phyloP scores from a whole-genome alignment of 2,888 invertebrate species.

The Apamea sordens region DNA sequence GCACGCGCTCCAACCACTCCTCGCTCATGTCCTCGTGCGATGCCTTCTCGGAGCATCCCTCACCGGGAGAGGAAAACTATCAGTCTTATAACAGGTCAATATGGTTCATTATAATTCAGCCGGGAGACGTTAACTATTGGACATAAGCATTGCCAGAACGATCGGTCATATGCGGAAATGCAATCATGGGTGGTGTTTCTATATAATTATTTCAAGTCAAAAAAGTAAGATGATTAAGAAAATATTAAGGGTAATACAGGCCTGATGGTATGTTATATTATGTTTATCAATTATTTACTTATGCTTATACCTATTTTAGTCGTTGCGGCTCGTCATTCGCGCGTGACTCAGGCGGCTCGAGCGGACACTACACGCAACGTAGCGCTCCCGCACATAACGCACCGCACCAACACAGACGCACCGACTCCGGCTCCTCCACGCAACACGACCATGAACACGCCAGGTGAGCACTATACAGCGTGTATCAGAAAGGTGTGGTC shows the following conservation, averaged over 20 bases:
- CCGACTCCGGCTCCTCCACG: constrained; percentile 94
- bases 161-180: neutral
- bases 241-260: neutral
- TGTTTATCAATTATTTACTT: neutral
- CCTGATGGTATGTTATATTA: too few relatives aligned
- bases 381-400: constrained; percentile 94
- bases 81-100: constrained; percentile 87
- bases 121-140: neutral
- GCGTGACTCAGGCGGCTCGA: constrained; percentile 95
- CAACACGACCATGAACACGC: constrained; percentile 91
- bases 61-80: constrained; percentile 88
- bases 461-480: constrained; percentile 61
- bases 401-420: constrained; percentile 85
- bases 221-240: neutral
- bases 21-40: constrained; percentile 88
- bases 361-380: constrained; percentile 95
- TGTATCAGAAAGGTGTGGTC: neutral
- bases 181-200: neutral
- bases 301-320: constrained; percentile 48
- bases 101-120: neutral
- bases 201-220: too few relatives aligned
- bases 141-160: neutral
- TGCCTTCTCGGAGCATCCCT: constrained; percentile 87
- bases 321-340: constrained; percentile 92
- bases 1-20: constrained; percentile 88